A percentile compares a stretch with the other conserved stretches of the same genome.
Conservation (phyloP, 1,140 invertebrate genomes). For the Apis dorsata region DNA sequence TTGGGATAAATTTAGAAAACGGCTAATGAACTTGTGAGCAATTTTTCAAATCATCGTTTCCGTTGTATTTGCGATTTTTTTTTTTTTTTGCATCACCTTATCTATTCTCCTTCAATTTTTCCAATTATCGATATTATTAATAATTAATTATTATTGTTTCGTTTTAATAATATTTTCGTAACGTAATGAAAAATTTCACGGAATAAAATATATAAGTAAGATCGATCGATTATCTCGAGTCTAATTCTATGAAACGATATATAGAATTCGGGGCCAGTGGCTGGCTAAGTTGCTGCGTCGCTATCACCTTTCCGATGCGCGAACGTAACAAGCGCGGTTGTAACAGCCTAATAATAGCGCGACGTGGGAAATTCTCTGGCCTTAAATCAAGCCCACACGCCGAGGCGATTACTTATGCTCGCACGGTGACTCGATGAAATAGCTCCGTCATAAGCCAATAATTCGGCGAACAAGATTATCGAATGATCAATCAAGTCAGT, state of each 20-base stretch:
- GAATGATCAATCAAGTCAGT: no score
- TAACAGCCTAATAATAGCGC: constrained; percentile 47
- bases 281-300: not conserved
- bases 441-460: constrained; percentile 24
- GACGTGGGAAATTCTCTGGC: constrained; percentile 53
- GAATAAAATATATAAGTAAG: no score
- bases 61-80: not conserved
- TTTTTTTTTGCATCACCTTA: not conserved
- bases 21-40: constrained; percentile 13
- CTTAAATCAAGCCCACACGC: constrained; percentile 50
- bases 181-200: no score
- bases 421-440: not conserved
- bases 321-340: constrained; percentile 31
- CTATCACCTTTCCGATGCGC: constrained; percentile 28
- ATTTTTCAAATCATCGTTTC: not conserved
- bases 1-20: constrained; percentile 4
- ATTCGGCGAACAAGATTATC: constrained; percentile 25
- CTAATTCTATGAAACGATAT: constrained; percentile 27
- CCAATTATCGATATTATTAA: no score
- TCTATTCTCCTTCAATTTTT: no score
- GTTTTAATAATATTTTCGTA: no score
- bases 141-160: no score
- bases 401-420: not conserved
- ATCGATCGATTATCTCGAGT: not conserved
- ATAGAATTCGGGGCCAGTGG: constrained; percentile 45